Evolutionary conservation across 1,140 invertebrate species (phyloP), one percentile per base, ranked within the genome.

Genomic region (Ostrea edulis): DNA sequence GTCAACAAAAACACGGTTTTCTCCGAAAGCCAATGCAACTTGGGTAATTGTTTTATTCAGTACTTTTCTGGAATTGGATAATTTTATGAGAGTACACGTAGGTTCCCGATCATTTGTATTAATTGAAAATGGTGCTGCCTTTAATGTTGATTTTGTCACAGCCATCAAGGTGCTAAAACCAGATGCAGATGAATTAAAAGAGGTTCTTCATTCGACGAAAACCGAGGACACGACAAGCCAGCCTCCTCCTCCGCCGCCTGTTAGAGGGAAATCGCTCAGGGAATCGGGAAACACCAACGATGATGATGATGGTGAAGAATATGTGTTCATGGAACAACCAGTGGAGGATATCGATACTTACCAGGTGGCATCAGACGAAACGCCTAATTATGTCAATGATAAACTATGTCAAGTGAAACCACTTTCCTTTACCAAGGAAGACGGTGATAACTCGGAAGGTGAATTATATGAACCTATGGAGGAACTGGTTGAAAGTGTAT

Each of bases 391-490:
- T 25, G 68, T 29, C 68, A 77, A 77, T 25, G 68, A 77, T 77
- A 77, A 25, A 25, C 25, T 77, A 9, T 77, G 68, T 77, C 29
- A 35, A 35, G 68, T 77, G 22, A 77, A 77, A 35, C 68, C 68
- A 77, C 25, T 44, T 8, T 22, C 25, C 11, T 8, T 14, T 12
- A 25, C 5, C 25, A 11, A 25, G 29, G 68, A 29, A 8, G 68
- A 44, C 25, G 29, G 22, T 14, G 29, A 29, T 3, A 9, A 77
- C 0, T 14, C 14, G 29, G 68, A 77, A 4, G 68, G 68, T 22
- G 68, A 77, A 12, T 29, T 77, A 25, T 77, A 77, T 35, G 68
- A 77, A 77, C 68, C 68, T 9, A 77, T 77, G 68, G 68, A 77
- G 14, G 25, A 77, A 11, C 68, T 11, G 14, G 22, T 11, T 12